Conservation (phyloP, 2,888 invertebrate genomes). For the Chrysotoxum bicinctum region DNA sequence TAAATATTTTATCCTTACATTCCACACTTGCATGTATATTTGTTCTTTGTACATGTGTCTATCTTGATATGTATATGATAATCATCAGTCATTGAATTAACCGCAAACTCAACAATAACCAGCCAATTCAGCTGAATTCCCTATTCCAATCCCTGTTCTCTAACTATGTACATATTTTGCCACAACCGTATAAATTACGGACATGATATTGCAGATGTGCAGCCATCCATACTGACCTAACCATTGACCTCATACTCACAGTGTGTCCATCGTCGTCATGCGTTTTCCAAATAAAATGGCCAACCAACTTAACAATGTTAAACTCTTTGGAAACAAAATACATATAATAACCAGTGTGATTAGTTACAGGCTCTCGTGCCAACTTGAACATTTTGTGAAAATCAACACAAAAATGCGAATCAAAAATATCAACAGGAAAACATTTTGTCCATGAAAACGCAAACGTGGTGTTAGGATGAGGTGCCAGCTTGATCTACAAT, state of each 20-base stretch:
- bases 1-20: background rate
- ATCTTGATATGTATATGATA: background rate
- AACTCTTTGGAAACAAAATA: slow-evolving; percentile 39
- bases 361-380: slow-evolving; percentile 22
- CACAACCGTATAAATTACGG: slow-evolving; percentile 52
- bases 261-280: background rate
- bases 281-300: slow-evolving; percentile 43
- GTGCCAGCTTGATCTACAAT: slow-evolving; percentile 2
- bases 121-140: slow-evolving; percentile 25
- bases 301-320: slow-evolving; percentile 45
- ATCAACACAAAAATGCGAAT: slow-evolving; percentile 3
- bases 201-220: slow-evolving; percentile 50
- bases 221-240: slow-evolving; percentile 31
- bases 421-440: slow-evolving; percentile 5
- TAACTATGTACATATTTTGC: background rate
- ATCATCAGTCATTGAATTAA: slow-evolving; percentile 32
- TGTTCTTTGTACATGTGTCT: background rate
- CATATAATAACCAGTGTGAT: slow-evolving; percentile 25
- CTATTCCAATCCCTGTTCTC: background rate
- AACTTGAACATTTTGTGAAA: background rate
- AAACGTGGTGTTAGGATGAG: background rate
- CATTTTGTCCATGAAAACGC: background rate
- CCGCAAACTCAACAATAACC: slow-evolving; percentile 35
- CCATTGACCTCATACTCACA: slow-evolving; percentile 32
- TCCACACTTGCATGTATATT: background rate